Evolutionary conservation across 1,140 invertebrate species (phyloP), one percentile per base, ranked within the genome.

Genomic region (Atta texana): DNA sequence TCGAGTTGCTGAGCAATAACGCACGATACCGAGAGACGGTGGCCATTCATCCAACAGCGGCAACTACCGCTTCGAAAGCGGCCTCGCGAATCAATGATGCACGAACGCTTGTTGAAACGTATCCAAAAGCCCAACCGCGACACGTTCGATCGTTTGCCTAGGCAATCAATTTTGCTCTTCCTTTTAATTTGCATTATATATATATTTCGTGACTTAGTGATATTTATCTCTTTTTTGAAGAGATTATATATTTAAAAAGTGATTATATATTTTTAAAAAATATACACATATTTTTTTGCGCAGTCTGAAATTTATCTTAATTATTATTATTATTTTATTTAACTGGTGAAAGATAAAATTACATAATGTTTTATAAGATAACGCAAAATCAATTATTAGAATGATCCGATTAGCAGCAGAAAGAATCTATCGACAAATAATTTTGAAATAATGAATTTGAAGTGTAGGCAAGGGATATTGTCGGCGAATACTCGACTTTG

Each of bases 1-100:
- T 91, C 88, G 81, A 89, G 51, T 91, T 90, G 81, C 74, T 72
- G 76, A 68, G 76, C 78, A 91, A 91, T 91, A 85, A 89, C 84
- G 89, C 87, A 86, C 77, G 87, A 81, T 78, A 69, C 81, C 81
- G 89, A 91, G 89, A 77, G 82, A 91, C 69, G 81, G 18, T n/a
- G 74, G 49, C 16, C 51, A 44, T 69, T 90, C 81, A 31, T 72
- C 53, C 80, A 39, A 53, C 71, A 63, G 21, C 71, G 59, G 31
- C 81, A 63, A 88, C 87, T 88, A 76, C 72, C 71, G 76, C 18
- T 68, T 44, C 85, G 71, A 55, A 87, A 71, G 21, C 53, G 24
- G 85, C 51, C 87, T 66, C 78, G 71, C 86, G 75, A 90, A 82
- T 90, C 82, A 78, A 57, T 72, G 86, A 72, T 86, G 81, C 76